Conservation (phyloP, 2,888 invertebrate genomes). For the Frankliniella fusca region DNA sequence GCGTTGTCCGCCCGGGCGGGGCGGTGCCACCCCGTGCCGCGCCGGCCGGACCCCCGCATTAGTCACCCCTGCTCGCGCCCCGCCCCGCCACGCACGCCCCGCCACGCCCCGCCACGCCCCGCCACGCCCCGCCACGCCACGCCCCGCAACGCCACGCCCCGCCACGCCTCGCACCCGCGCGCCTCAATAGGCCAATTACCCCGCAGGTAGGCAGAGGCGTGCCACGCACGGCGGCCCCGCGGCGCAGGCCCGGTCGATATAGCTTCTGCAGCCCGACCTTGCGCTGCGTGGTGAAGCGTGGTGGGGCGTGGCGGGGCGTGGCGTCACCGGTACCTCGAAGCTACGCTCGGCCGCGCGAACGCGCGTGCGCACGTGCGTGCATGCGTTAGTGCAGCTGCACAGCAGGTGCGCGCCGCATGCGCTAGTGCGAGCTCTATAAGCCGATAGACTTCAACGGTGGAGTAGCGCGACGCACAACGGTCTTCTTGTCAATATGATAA, state of each 20-base stretch:
- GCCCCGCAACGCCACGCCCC: not conserved
- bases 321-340: not conserved
- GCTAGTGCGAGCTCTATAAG: too few species aligned
- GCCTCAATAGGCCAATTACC: constrained; percentile 12
- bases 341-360: too few species aligned
- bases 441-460: too few species aligned
- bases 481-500: too few species aligned
- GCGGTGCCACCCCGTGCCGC: not conserved
- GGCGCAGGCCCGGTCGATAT: not conserved
- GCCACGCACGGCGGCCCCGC: not conserved
- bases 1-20: too few species aligned
- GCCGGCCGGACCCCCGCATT: not conserved
- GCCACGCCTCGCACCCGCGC: not conserved
- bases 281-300: not conserved
- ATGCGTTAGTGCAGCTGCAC: too few species aligned
- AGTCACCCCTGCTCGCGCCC: not conserved
- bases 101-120: too few species aligned
- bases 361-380: too few species aligned
- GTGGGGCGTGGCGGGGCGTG: not conserved
- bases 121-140: too few species aligned
- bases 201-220: not conserved
- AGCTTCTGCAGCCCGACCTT: constrained; percentile 10
- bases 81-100: too few species aligned
- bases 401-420: too few species aligned
- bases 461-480: too few species aligned